Percentiles rank a stretch among this genome's conserved stretches.
These are phyloP conservation scores for Mesaphorura yosii DNA, from an alignment of 1,140 invertebrate genomes.

Conservation along the genomic window DNA sequence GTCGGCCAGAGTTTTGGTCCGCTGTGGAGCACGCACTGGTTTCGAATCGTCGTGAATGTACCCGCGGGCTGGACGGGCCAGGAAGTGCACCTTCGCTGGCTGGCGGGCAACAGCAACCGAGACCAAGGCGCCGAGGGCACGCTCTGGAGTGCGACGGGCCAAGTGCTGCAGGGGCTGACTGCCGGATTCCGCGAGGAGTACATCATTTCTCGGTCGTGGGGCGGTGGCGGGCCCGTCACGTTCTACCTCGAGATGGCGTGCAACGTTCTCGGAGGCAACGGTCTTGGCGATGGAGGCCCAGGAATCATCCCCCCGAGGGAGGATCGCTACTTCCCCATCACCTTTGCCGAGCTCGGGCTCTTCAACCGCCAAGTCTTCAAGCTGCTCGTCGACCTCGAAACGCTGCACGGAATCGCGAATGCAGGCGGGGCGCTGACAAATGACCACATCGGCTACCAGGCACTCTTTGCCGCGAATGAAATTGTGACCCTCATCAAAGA, in stretches of 20 bases:
- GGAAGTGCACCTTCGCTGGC: conserved; percentile 37
- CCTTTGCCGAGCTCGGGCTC: conserved; percentile 37
- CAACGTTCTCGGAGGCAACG: conserved; percentile 41
- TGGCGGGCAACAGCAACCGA: conserved; percentile 33
- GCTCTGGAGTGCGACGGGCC: too few species aligned
- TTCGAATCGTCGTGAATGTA: conserved; percentile 33
- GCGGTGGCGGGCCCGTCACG: conserved; percentile 15
- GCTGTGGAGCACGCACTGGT: conserved; percentile 46
- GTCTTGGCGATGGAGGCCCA: conserved; percentile 14
- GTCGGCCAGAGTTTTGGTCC: conserved; percentile 42
- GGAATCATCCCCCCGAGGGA: conserved; percentile 9
- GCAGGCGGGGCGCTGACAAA: conserved; percentile 32
- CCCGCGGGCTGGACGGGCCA: conserved; percentile 34
- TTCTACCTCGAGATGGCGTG: conserved; percentile 44
- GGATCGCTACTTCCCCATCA: background rate
- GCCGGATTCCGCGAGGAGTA: conserved; percentile 28
- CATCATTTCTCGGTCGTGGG: conserved; percentile 23
- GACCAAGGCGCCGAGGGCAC: conserved; percentile 32
- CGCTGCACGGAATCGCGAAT: conserved; percentile 34
- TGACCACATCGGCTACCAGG: conserved; percentile 39
- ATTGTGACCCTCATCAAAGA: conserved; percentile 42
- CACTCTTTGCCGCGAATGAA: conserved; percentile 42
- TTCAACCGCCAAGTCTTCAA: conserved; percentile 38
- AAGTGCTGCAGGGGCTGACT: conserved; percentile 14
- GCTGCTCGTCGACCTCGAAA: conserved; percentile 39